phyloP scores from a whole-genome alignment of 2,113 vertebrate species.

The human region GRCh38 chr5:106972001-106972500 shows the following conservation, averaged over 20 bases:
- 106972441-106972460: not conserved
- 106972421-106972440: not conserved
- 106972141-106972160: not conserved
- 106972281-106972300: not conserved
- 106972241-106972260: not conserved
- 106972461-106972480: not conserved
- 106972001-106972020: not conserved
- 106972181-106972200: not conserved
- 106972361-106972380: not conserved
- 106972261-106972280: not conserved
- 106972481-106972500: not conserved
- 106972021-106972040: slow-evolving; percentile 15
- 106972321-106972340: not conserved
- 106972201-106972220: not conserved
- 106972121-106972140: not conserved
- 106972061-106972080: not conserved
- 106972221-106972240: not conserved
- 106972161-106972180: not conserved
- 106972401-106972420: not conserved
- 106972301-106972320: not conserved
- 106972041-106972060: slow-evolving; percentile 19
- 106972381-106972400: not conserved
- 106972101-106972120: not conserved
- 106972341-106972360: not conserved
- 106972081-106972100: not conserved